Evolutionary conservation across 2,888 invertebrate species (phyloP).

Genomic region (Priocnemis perturbator): DNA sequence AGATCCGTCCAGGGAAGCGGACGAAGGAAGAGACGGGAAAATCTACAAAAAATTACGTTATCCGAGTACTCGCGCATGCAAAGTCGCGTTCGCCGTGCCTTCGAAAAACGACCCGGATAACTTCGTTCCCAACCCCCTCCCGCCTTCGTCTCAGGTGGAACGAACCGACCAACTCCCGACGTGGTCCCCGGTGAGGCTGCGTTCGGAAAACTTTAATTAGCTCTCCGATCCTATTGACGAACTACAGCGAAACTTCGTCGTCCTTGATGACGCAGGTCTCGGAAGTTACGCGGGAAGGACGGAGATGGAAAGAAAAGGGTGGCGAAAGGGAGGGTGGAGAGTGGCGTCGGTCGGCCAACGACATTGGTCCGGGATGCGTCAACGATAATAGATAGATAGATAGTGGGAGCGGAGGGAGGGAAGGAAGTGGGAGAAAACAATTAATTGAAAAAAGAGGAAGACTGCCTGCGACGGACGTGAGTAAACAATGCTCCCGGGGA

Average conservation of each 20-base stretch:
- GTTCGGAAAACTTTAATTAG: conserved; percentile 66
- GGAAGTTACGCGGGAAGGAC: too few species aligned
- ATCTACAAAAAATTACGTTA: conserved; percentile 6
- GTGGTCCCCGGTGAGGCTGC: conserved; percentile 6
- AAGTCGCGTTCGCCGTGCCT: conserved; percentile 8
- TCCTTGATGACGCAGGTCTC: conserved; percentile 2
- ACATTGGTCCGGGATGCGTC: too few species aligned
- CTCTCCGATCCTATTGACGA: conserved; percentile 61
- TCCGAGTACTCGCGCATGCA: conserved; percentile 7
- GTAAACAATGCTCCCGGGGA: neutral
- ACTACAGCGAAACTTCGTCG: conserved; percentile 49
- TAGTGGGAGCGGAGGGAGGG: neutral
- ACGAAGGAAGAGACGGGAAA: neutral
- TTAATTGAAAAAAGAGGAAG: conserved; percentile 39
- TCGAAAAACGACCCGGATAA: conserved; percentile 28
- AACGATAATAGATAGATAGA: conserved; percentile 24
- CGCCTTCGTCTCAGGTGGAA: neutral
- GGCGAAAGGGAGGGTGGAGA: conserved; percentile 13
- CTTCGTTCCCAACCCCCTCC: conserved; percentile 19
- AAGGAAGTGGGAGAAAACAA: conserved; percentile 20
- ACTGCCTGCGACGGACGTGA: neutral
- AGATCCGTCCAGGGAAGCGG: neutral
- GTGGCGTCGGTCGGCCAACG: too few species aligned
- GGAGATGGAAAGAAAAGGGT: conserved; percentile 3
- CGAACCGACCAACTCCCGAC: too few species aligned